Evolutionary conservation across 2,888 invertebrate species (phyloP).

Genomic region (Epiblema foenella): DNA sequence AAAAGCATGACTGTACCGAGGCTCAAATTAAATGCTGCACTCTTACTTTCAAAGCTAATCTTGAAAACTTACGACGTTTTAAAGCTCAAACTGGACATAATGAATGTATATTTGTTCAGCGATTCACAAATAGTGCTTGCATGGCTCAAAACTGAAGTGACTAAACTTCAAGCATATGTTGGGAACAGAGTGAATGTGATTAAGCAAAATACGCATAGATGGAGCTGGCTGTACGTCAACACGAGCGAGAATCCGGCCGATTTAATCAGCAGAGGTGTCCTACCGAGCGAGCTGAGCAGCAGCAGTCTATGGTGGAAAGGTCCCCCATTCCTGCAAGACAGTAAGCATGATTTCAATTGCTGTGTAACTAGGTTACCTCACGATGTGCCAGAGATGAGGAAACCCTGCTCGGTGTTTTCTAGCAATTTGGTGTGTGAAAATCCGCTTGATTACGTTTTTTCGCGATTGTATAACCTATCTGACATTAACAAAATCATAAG

Average conservation of each 20-base stretch:
- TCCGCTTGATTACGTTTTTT: background rate
- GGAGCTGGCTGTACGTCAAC: constrained; percentile 42
- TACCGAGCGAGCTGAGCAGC: background rate
- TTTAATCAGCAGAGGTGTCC: no score
- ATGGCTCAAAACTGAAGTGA: constrained; percentile 44
- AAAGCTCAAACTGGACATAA: constrained; percentile 29
- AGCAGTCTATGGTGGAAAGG: constrained; percentile 45
- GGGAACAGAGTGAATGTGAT: constrained; percentile 47
- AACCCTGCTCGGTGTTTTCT: background rate
- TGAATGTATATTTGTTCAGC: constrained; percentile 40
- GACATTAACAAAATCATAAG: constrained; percentile 2
- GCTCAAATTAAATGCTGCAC: no score
- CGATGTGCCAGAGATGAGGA: background rate
- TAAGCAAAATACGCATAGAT: constrained; percentile 25
- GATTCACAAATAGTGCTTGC: constrained; percentile 49
- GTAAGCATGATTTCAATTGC: constrained; percentile 26
- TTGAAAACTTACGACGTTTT: constrained; percentile 39
- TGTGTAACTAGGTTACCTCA: background rate
- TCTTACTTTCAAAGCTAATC: background rate
- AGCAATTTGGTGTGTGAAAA: background rate
- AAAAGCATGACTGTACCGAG: no score
- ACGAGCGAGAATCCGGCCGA: constrained; percentile 20
- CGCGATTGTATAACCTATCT: background rate
- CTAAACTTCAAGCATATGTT: constrained; percentile 45
- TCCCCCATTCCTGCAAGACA: constrained; percentile 39